Evolutionary conservation across 1,140 invertebrate genomes (phyloP).

Genomic region (Drosophila micromelanica): DNA sequence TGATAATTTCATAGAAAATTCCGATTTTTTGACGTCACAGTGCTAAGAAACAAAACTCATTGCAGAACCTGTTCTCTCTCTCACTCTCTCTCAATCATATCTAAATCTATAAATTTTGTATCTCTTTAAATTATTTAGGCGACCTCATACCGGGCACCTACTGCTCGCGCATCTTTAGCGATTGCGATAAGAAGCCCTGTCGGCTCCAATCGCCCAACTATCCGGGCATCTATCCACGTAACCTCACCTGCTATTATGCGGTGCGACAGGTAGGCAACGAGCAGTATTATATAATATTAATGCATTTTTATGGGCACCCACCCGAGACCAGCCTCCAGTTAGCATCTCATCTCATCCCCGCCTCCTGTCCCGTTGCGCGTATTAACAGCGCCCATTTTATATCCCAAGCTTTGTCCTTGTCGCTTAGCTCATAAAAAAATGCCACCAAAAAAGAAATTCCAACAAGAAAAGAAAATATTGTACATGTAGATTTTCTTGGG

Average conservation of each 20-base stretch:
- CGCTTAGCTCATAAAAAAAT: conserved; percentile 62
- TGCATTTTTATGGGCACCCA: not conserved
- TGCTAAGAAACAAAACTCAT: too few relatives aligned
- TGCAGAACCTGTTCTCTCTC: too few relatives aligned
- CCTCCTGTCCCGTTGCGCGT: not conserved
- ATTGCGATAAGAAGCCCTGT: conserved; percentile 94
- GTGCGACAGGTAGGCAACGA: conserved; percentile 86
- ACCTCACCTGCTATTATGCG: conserved; percentile 94
- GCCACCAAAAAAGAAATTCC: conserved; percentile 10
- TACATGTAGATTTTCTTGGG: conserved; percentile 21
- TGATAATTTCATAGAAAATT: too few relatives aligned
- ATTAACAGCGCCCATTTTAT: conserved; percentile 29
- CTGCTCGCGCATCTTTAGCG: conserved; percentile 94
- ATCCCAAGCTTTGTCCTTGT: conserved; percentile 14
- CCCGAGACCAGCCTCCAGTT: conserved; percentile 27
- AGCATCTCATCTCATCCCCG: not conserved
- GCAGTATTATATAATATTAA: too few relatives aligned
- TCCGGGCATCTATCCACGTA: conserved; percentile 95
- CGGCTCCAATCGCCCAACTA: conserved; percentile 95
- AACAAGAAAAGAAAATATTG: not conserved
- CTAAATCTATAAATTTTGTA: too few relatives aligned
- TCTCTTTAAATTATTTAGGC: conserved; percentile 87
- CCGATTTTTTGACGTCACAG: too few relatives aligned
- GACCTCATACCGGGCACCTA: conserved; percentile 95
- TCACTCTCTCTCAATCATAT: too few relatives aligned